Evolutionary conservation across 2,797 vertebrate genomes (phyloP).

Genomic region (Sebastiscus albofasciatus): DNA sequence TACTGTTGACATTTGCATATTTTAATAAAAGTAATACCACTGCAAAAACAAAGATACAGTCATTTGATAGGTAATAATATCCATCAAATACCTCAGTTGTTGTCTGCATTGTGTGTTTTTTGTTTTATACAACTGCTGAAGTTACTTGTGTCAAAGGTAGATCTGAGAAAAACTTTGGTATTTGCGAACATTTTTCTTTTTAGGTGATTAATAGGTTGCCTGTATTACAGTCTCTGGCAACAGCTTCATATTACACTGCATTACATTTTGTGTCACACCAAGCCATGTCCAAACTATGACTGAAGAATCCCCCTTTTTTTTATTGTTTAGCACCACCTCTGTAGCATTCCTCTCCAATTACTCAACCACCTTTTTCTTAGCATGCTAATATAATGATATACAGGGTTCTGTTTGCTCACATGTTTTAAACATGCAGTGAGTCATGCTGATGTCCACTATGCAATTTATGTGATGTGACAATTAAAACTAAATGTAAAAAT

Average conservation of each 20-base stretch:
- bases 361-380: background rate
- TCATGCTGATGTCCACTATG: background rate
- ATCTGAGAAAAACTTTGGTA: background rate
- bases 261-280: background rate
- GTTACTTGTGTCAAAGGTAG: background rate
- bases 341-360: background rate
- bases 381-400: background rate
- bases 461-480: background rate
- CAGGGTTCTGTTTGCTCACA: background rate
- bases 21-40: background rate
- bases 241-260: background rate
- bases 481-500: background rate
- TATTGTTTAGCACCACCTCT: background rate
- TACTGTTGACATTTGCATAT: background rate
- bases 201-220: background rate
- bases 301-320: background rate
- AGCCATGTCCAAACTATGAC: background rate
- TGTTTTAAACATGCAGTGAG: background rate
- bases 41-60: background rate
- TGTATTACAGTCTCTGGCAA: background rate
- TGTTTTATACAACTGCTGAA: background rate
- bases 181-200: background rate
- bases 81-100: background rate
- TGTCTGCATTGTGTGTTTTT: background rate
- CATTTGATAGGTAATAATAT: background rate